These are phyloP conservation scores for Oreochromis mossambicus DNA, from an alignment of 2,797 vertebrate species.

Conservation along the genomic window DNA sequence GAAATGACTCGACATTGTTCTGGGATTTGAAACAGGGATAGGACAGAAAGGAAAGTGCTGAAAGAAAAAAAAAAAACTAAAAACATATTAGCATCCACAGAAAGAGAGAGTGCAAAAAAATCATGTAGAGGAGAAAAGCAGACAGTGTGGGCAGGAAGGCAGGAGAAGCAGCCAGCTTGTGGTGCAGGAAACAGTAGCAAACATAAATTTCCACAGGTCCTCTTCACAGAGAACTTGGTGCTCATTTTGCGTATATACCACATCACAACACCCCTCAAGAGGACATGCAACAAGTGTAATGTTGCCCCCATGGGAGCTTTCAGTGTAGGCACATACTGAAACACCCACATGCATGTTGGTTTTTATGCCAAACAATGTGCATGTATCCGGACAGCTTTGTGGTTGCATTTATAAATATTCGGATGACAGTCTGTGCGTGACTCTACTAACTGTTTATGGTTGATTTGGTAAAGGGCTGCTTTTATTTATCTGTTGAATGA, in stretches of 20 bases:
- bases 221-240: background rate
- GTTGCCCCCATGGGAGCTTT: background rate
- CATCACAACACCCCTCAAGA: background rate
- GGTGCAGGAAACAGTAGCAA: conserved; percentile 43
- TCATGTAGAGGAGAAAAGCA: conserved; percentile 47
- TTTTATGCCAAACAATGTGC: background rate
- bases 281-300: background rate
- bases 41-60: background rate
- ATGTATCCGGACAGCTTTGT: too few species aligned
- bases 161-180: conserved; percentile 11
- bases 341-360: background rate
- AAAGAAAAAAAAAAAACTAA: background rate
- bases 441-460: background rate
- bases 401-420: background rate
- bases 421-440: background rate
- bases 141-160: conserved; percentile 50
- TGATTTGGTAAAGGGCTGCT: background rate
- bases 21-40: background rate
- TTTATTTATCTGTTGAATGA: background rate
- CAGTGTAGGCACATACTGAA: background rate
- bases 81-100: background rate
- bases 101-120: background rate
- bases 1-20: background rate
- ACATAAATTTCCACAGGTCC: conserved; percentile 25
- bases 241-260: background rate